A percentile compares a stretch with the other conserved stretches of the same genome.
phyloP scores from a whole-genome alignment of 2,113 vertebrate species.

The Alligator sinensis region DNA sequence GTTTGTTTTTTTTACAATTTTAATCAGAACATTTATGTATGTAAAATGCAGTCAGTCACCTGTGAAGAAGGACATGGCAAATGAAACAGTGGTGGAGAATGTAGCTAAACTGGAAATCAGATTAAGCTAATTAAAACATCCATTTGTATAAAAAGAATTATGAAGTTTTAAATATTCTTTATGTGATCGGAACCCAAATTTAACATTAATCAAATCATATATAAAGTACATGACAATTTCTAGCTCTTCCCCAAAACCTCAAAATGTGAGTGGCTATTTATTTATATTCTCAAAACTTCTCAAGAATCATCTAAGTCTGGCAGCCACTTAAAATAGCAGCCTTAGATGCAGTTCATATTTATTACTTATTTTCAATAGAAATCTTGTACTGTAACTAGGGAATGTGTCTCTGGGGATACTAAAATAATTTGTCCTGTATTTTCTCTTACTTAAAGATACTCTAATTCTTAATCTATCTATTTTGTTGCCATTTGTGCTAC shows the following conservation, averaged over 20 bases:
- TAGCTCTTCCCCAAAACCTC: neutral
- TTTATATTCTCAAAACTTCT: neutral
- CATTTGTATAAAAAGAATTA: neutral
- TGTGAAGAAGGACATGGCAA: neutral
- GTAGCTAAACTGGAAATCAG: neutral
- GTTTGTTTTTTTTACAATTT: too few relatives aligned
- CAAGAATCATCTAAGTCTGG: accelerated
- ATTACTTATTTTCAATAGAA: neutral
- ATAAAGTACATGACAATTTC: neutral
- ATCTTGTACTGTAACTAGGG: neutral
- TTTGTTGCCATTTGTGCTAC: neutral
- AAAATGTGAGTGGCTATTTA: neutral
- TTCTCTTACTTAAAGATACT: neutral
- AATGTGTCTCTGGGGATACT: neutral
- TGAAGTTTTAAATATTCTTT: neutral
- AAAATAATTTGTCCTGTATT: neutral
- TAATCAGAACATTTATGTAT: too few relatives aligned
- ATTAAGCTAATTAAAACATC: neutral
- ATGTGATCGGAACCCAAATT: neutral
- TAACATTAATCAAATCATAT: neutral
- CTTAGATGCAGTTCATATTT: neutral
- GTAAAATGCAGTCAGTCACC: neutral
- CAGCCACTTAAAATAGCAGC: neutral
- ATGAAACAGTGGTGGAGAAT: neutral
- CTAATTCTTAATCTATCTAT: neutral